Base-by-base conservation (phyloP, 2,888 invertebrate genomes). In the Melinaea marsaeus region DNA sequence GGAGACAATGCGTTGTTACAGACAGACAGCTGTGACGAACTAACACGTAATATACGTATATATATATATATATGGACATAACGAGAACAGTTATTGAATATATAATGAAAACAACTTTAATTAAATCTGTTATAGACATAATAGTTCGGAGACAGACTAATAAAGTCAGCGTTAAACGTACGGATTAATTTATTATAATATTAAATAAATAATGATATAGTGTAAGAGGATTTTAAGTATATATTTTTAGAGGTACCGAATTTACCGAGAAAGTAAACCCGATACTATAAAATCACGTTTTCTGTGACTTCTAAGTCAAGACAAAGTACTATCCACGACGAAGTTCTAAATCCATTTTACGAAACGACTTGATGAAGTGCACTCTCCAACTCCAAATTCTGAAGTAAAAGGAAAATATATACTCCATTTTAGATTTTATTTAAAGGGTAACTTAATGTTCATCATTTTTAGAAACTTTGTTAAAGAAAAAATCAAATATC, bases 291-390 rank as follows among this genome's bases (percentile, higher is more conserved):
- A 51, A 51, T 51, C 51, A 51, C 51, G 51, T 51, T 51, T 51
- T 51, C 51, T 51, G 51, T 51, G 51, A 51, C 51, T 51, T 32
- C 51, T 51, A 51, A 51, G 51, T 51, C 51, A 51, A 51, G 51
- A 51, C 51, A 51, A 51, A 51, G 51, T 51, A 51, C 51, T 51
- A 51, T 51, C 51, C 51, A 22, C 51, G 51, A 51, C 51, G 51
- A 68, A 68, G 62, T 68, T 68, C 63, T 66, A 68, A 68, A 66
- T 68, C 66, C 62, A 68, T 68, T 68, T 68, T 63, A 63, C 66
- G 66, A 65, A 64, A 66, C 67, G 61, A 64, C 58, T 63, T 68
- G 68, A 66, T 65, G 68, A 66, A 61, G 66, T 61, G 63, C 51
- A 51, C 51, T 51, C 32, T 51, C 22, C 51, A 51, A 51, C 51